Evolutionary conservation across 2,888 invertebrate species (phyloP), one percentile per base, ranked within the genome.

Genomic region (Patella ulyssiponensis): DNA sequence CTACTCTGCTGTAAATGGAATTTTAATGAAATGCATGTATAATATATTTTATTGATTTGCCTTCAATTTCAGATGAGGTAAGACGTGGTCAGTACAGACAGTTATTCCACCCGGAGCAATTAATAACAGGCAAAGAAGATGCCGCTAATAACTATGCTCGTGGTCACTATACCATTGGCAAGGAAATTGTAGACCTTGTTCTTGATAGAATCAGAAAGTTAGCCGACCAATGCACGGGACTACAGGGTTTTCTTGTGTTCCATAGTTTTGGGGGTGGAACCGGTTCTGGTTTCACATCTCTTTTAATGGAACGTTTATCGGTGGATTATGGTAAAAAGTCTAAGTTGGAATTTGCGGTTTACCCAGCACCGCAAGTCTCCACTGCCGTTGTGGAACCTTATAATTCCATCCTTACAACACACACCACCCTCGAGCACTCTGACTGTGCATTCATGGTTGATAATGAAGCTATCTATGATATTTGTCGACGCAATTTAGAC

Each of bases 171-270:
- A 64, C 64, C 11, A 64, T 64, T 64, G 64, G 64, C 23, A 64
- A 64, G 23, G 64, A 64, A 23, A 64, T 64, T 20, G 64, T 64
- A 9, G 64, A 64, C 23, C 14, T 64, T 20, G 64, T 64, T 11
- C 64, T 64, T 20, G 64, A 64, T 64, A 64, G 64, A 64, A 64
- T 64, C 64, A 64, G 64, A 64, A 64, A 64, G 64, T 64, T 64
- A 23, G 64, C 64, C 14, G 64, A 64, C 23, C 64, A 64, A 64
- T 64, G 64, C 23, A 64, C 64, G 20, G 64, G 64, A 12, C 64
- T 64, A 11, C 64, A 64, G 23, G 64, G 64, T 2, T 64, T 64
- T 23, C 64, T 64, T 20, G 64, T 64, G 2, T 64, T 64, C 64
- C 64, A 64, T 64, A 64, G 64, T 64, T 64, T 64, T 64, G 64